Base-by-base conservation (phyloP, 2,888 invertebrate species). In the Drosophila sordidula region DNA sequence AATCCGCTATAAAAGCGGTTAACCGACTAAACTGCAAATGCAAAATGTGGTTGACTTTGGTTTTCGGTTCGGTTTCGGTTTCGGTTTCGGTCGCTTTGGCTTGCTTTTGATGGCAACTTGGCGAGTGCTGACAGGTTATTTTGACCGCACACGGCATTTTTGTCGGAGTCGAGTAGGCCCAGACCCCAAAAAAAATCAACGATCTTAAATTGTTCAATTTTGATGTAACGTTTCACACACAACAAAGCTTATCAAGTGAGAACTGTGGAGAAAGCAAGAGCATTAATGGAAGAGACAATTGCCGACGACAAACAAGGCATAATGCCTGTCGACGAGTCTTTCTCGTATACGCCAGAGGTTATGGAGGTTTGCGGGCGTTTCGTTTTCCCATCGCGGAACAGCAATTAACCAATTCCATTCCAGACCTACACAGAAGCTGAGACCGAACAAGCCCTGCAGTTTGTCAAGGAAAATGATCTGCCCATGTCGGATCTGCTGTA, bases 1-100 rank as follows among this genome's bases (percentile, higher is more conserved):
- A 82, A 81, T 82, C 80, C 78, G 72, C 82, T 68, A 71, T 78
- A 79, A 82, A 78, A 66, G 79, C 78, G 85, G 82, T 85, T 82
- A 82, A 85, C 85, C 82, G 80, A 79, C 70, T 70, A 78, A 82
- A 80, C 85, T 82, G 75, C 73, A 80, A 82, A 78, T 82, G 72
- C 80, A 65, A 82, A 81, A 77, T 85, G 85, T 50, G 85, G 82
- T 72, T 67, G 62, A 58, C 61, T 68, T 79, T 42, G 70, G 66
- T 63, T 62, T 68, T 79, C 39, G 70, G 66, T 63, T 62, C 34
- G 63, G 46, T 42, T 59, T 14, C n/a, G n/a, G 14, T 39, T 38
- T 58, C 8, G 38, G 44, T 38, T 58, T 11, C 34, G 29, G 51
- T 49, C 25, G 32, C 44, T 25, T 63, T 45, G 12, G 44, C 52